These are phyloP conservation scores for Nannospalax galili DNA, from an alignment of 2,113 vertebrate species.

Conservation along the genomic window DNA sequence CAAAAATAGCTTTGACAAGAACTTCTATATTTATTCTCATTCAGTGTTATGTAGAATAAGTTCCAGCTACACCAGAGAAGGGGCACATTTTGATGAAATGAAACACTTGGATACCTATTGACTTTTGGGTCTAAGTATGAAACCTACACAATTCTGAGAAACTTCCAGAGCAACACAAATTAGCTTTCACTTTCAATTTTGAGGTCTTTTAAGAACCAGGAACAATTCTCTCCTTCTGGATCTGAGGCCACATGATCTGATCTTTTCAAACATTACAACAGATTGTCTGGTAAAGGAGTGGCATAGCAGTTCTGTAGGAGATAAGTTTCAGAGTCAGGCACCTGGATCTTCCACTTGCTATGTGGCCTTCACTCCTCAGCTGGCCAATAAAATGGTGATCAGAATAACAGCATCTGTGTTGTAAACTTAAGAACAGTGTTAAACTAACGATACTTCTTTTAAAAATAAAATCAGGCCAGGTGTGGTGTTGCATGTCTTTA, in stretches of 20 bases:
- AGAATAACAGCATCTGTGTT: not conserved
- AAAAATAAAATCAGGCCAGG: not conserved
- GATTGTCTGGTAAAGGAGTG: not conserved
- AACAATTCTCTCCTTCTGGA: not conserved
- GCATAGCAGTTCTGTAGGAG: not conserved
- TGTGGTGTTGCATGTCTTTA: not conserved
- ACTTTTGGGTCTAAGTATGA: not conserved
- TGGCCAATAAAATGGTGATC: not conserved
- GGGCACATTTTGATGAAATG: not conserved
- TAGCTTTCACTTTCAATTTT: not conserved
- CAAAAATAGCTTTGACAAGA: not conserved
- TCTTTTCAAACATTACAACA: not conserved
- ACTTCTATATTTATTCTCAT: not conserved
- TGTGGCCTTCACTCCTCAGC: not conserved
- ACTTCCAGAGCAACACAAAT: not conserved
- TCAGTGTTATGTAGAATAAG: not conserved
- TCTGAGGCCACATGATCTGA: not conserved
- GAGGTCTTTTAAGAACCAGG: not conserved
- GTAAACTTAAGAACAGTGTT: not conserved
- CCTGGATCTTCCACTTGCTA: not conserved
- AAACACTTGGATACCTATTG: not conserved
- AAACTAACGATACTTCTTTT: not conserved
- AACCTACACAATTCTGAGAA: not conserved
- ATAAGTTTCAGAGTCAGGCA: not conserved
- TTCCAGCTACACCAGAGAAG: not conserved